These are phyloP conservation scores for Neoaliturus tenellus DNA, from an alignment of 2,888 invertebrate genomes.

Conservation along the genomic window DNA sequence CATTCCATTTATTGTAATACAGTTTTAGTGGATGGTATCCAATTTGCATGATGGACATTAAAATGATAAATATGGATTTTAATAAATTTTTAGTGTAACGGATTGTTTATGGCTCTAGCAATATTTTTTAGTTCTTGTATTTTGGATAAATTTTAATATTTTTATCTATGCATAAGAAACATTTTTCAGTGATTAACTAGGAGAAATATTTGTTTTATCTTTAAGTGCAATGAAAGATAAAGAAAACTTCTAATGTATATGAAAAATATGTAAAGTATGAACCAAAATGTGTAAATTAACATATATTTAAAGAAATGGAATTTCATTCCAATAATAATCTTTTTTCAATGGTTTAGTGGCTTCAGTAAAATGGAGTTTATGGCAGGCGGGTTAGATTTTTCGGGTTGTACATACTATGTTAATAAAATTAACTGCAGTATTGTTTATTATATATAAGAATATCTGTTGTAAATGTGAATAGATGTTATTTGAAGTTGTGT, in stretches of 20 bases:
- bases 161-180: too few relatives aligned
- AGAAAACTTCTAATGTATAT: too few relatives aligned
- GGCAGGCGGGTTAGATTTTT: neutral
- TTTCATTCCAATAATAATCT: too few relatives aligned
- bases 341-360: neutral
- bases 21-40: neutral
- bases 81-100: neutral
- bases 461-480: constrained; percentile 39
- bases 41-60: neutral
- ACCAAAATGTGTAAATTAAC: neutral
- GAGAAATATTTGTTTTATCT: too few relatives aligned
- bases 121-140: too few relatives aligned
- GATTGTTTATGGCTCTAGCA: neutral
- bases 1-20: constrained; percentile 32
- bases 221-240: too few relatives aligned
- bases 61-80: neutral
- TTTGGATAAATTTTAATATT: too few relatives aligned
- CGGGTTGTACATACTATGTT: constrained; percentile 37
- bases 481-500: constrained; percentile 33
- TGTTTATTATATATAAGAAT: constrained; percentile 30
- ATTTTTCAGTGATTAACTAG: too few relatives aligned
- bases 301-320: too few relatives aligned
- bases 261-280: neutral
- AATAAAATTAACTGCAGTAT: constrained; percentile 41
- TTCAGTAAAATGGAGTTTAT: neutral